A percentile compares a stretch with the other conserved stretches of the same genome.
phyloP scores from a whole-genome alignment of 2,113 vertebrate genomes.

The Muntiacus reevesi region DNA sequence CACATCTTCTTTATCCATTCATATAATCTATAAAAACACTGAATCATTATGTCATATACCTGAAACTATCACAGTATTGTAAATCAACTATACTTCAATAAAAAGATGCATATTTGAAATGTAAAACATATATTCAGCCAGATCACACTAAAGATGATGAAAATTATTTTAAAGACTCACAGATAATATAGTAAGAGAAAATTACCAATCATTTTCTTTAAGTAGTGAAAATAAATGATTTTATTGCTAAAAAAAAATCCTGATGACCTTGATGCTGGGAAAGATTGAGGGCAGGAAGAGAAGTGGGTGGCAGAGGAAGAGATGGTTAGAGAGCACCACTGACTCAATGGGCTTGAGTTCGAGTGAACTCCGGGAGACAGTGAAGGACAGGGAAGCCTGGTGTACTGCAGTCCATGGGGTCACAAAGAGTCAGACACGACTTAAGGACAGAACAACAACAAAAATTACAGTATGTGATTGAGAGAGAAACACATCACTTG shows the following conservation, averaged over 20 bases:
- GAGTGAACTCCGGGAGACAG: not conserved
- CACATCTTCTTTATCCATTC: not conserved
- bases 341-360: not conserved
- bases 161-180: not conserved
- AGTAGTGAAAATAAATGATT: not conserved
- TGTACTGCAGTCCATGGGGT: not conserved
- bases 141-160: not conserved
- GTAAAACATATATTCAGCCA: not conserved
- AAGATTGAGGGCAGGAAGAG: not conserved
- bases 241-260: not conserved
- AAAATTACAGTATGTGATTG: not conserved
- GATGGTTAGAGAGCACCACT: not conserved
- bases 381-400: not conserved
- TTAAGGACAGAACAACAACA: not conserved
- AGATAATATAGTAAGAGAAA: not conserved
- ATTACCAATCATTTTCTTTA: not conserved
- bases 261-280: not conserved
- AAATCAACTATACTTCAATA: not conserved
- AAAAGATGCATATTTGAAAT: not conserved
- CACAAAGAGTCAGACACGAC: not conserved
- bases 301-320: not conserved
- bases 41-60: not conserved
- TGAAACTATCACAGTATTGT: not conserved
- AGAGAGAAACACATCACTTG: not conserved
- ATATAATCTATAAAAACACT: not conserved